Conservation (phyloP, 1,140 invertebrate species). For the Aphelinus atriplicis region DNA sequence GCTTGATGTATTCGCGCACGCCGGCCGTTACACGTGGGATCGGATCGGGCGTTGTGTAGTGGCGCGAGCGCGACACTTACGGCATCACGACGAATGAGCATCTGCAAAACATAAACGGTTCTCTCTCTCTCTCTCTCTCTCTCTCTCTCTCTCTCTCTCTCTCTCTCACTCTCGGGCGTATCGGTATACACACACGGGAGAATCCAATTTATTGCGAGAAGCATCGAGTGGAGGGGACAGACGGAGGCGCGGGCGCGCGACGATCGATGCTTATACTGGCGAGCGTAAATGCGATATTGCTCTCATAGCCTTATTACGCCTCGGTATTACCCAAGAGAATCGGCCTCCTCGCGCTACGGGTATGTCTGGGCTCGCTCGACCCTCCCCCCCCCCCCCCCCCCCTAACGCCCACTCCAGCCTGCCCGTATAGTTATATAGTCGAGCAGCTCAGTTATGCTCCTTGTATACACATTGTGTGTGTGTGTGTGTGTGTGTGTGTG, state of each 20-base stretch:
- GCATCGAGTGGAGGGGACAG: constrained; percentile 36
- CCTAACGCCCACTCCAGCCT: too few species aligned
- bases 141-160: too few species aligned
- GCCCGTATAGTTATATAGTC: too few species aligned
- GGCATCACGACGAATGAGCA: too few species aligned
- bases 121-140: too few species aligned
- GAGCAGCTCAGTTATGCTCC: background rate
- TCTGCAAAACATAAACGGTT: too few species aligned
- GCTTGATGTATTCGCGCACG: too few species aligned
- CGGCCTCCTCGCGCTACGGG: background rate
- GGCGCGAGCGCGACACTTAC: too few species aligned
- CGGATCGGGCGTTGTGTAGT: too few species aligned
- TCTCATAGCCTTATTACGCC: constrained; percentile 40
- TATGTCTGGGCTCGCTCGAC: too few species aligned
- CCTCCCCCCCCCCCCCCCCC: too few species aligned
- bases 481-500: background rate
- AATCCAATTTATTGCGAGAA: constrained; percentile 40
- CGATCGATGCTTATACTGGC: constrained; percentile 36
- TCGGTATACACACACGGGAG: constrained; percentile 9
- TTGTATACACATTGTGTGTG: background rate
- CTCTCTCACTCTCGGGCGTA: constrained; percentile 2
- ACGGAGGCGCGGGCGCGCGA: background rate
- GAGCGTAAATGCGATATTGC: constrained; percentile 40
- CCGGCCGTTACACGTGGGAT: too few species aligned
- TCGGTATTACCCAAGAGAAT: constrained; percentile 30